Evolutionary conservation across 2,113 vertebrate species (phyloP), one percentile per base, ranked within the genome.

Genomic region (Hiodon alosoides): DNA sequence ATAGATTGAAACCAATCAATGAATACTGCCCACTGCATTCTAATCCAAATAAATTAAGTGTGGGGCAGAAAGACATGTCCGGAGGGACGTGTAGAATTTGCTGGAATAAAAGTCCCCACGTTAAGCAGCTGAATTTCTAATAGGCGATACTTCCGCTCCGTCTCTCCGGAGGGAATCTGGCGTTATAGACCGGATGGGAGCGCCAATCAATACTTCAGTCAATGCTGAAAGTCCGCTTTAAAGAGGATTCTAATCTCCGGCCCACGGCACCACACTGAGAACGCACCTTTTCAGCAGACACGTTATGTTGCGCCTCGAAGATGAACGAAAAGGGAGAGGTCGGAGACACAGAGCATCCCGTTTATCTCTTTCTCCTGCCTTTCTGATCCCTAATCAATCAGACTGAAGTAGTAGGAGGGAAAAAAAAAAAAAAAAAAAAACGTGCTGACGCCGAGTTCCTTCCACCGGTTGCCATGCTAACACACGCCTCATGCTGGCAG

Each of bases 401-500:
- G 11, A 47, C 31, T 66, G 11, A 66, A 8, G 10, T 17, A 66
- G 11, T 1, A 57, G 54, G 54, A 57, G 11, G 62, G 47, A 10
- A 10, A 61, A 50, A 52, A 52, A 17, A 61, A 72, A 7, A 67
- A 10, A 10, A 4, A 11, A 4, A 60, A 10, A 60, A 13, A 47
- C 4, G 60, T 60, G 48, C 62, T 46, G 66, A 4, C 17, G 9
- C 72, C 17, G 48, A 55, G 52, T 53, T 47, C 62, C 72, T 51
- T 67, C 16, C 17, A 67, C 60, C 13, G 11, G 61, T 47, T 13
- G 9, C 52, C 46, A 67, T 55, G 53, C 72, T 66, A 55, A 74
- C 67, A 74, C 13, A 64, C 16, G 51, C 47, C 72, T 54, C 51
- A 54, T 51, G n/a, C 48, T 66, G 72, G 52, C 31, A 57, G 48